A percentile compares a stretch with the other conserved stretches of the same genome.
Evolutionary conservation across 2,797 vertebrate species (phyloP).

Genomic region (Enteromius mattozi): DNA sequence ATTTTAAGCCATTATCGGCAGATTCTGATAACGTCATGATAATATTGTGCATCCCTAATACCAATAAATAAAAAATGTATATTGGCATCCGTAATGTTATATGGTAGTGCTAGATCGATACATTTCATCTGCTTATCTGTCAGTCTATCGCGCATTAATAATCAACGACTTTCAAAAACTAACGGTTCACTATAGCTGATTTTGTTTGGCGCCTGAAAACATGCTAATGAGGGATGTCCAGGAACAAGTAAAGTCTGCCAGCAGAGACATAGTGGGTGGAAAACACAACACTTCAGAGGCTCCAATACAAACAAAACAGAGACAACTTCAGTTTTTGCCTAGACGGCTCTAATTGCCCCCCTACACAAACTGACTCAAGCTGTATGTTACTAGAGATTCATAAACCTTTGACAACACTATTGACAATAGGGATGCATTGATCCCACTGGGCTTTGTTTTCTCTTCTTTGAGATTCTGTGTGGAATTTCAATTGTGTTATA

Average conservation of each 20-base stretch:
- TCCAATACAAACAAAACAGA: conserved; percentile 45
- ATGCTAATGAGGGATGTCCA: conserved; percentile 67
- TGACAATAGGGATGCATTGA: conserved; percentile 33
- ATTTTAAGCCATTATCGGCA: background rate
- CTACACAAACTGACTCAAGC: conserved; percentile 51
- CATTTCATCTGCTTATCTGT: conserved; percentile 44
- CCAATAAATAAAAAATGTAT: background rate
- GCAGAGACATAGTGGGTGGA: conserved; percentile 55
- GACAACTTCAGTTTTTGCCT: conserved; percentile 51
- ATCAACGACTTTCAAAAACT: conserved; percentile 62
- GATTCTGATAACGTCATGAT: background rate
- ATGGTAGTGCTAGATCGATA: background rate
- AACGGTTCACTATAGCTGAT: conserved; percentile 66
- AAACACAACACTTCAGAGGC: conserved; percentile 57
- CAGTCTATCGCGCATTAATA: conserved; percentile 64
- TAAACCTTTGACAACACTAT: conserved; percentile 45
- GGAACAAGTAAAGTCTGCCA: conserved; percentile 59
- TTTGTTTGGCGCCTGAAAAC: conserved; percentile 64
- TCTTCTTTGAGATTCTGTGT: conserved; percentile 38
- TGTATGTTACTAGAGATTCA: conserved; percentile 42
- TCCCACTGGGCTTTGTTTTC: conserved; percentile 41
- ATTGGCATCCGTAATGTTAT: background rate
- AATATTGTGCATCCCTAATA: background rate
- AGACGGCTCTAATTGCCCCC: conserved; percentile 52
- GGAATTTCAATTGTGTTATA: conserved; percentile 35